Percentiles rank a stretch among this genome's conserved stretches.
These are phyloP conservation scores for Bathynomus jamesi DNA, from an alignment of 1,140 invertebrate species.

Conservation along the genomic window DNA sequence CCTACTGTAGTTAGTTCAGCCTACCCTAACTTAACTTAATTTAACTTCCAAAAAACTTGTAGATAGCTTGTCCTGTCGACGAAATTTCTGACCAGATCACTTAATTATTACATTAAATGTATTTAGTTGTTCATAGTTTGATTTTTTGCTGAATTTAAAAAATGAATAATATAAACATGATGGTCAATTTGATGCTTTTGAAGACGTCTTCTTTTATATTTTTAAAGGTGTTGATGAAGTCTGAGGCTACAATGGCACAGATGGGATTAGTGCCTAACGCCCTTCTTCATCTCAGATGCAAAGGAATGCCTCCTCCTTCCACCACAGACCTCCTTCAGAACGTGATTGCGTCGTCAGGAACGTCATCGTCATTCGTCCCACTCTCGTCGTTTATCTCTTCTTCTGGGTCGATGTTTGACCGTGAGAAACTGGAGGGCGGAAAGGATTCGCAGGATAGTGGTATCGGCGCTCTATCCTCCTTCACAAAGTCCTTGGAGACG, in stretches of 20 bases:
- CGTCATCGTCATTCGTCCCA: background rate
- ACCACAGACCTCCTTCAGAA: conserved; percentile 16
- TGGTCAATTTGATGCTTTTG: too few relatives aligned
- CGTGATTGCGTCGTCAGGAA: background rate
- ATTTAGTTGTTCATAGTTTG: too few relatives aligned
- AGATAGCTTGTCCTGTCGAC: too few relatives aligned
- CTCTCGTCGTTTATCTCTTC: background rate
- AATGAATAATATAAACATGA: too few relatives aligned
- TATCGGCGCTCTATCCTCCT: background rate
- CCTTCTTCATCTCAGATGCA: conserved; percentile 28
- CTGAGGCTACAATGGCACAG: conserved; percentile 27
- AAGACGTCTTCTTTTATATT: too few relatives aligned
- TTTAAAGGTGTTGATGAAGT: conserved; percentile 29
- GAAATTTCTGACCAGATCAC: too few relatives aligned
- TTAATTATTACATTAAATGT: too few relatives aligned
- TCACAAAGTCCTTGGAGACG: background rate
- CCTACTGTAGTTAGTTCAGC: too few relatives aligned
- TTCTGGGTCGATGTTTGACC: background rate
- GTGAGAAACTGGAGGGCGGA: background rate
- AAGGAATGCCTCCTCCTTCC: conserved; percentile 13
- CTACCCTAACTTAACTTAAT: too few relatives aligned
- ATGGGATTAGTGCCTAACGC: conserved; percentile 33
- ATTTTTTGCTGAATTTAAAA: too few relatives aligned
- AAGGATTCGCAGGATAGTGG: background rate
- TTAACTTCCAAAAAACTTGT: too few relatives aligned